Conservation (phyloP, 1,140 invertebrate genomes). For the Ostrea denselamellosa region DNA sequence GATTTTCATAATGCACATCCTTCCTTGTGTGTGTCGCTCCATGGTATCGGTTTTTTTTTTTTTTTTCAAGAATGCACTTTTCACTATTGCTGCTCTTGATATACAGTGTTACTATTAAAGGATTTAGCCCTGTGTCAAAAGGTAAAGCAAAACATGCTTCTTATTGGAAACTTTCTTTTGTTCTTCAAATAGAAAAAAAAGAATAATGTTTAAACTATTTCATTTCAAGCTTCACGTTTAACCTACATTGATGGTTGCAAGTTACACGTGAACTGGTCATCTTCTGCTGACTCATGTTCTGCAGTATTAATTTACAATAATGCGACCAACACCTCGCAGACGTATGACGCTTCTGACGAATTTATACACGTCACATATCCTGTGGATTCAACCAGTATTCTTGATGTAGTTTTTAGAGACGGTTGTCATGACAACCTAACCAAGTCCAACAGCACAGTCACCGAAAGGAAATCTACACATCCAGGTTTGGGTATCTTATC, state of each 20-base stretch:
- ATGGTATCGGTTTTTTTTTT: too few relatives aligned
- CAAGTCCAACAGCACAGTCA: not conserved
- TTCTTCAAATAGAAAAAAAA: too few relatives aligned
- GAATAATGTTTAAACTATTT: not conserved
- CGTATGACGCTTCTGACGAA: not conserved
- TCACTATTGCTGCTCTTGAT: not conserved
- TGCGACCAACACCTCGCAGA: not conserved
- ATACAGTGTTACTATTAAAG: not conserved
- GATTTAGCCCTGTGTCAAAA: not conserved
- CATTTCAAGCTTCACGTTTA: not conserved
- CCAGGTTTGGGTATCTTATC: not conserved
- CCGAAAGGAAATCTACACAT: not conserved
- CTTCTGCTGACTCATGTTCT: not conserved
- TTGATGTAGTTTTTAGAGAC: not conserved
- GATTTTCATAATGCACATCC: not conserved
- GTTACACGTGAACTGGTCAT: not conserved
- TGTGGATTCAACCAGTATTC: not conserved
- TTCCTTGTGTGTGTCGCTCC: not conserved
- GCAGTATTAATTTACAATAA: not conserved
- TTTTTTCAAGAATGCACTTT: not conserved
- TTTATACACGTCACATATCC: not conserved
- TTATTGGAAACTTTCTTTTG: not conserved
- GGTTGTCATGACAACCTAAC: not conserved
- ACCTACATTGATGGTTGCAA: not conserved
- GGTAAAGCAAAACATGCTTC: not conserved